Conservation (phyloP, 2,888 invertebrate species). For the Drosophila robusta region DNA sequence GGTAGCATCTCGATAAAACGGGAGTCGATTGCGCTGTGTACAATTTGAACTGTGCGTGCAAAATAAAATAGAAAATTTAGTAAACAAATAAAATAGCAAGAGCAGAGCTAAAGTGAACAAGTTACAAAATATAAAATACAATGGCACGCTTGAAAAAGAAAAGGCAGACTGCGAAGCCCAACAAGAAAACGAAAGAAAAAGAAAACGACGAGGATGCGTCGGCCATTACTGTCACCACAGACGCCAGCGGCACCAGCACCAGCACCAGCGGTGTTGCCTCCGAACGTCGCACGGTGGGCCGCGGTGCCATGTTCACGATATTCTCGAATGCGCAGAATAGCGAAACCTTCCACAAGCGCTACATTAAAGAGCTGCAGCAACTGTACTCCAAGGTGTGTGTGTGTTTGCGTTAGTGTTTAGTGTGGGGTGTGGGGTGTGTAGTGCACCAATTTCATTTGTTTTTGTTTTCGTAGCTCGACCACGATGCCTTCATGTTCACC, state of each 20-base stretch:
- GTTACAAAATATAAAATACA: conserved; percentile 4
- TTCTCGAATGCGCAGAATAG: conserved; percentile 89
- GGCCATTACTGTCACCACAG: background rate
- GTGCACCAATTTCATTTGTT: background rate
- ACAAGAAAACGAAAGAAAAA: conserved; percentile 64
- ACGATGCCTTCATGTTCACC: conserved; percentile 87
- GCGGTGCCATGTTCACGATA: conserved; percentile 84
- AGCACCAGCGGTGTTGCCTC: conserved; percentile 1
- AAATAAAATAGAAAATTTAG: background rate
- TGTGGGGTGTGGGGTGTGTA: no score
- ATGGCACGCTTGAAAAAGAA: conserved; percentile 36
- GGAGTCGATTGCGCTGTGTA: conserved; percentile 11
- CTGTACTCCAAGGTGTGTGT: conserved; percentile 88
- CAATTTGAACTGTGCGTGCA: conserved; percentile 19
- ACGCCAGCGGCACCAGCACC: conserved; percentile 2
- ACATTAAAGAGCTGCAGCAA: conserved; percentile 87
- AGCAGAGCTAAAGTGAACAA: conserved; percentile 10
- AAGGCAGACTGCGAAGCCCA: conserved; percentile 63
- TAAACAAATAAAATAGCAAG: conserved; percentile 2
- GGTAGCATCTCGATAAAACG: conserved; percentile 25
- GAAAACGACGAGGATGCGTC: conserved; percentile 67
- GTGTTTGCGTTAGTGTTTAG: background rate
- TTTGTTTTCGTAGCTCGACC: conserved; percentile 84
- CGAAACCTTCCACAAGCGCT: conserved; percentile 88
- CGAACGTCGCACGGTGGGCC: conserved; percentile 30